These are phyloP conservation scores for Leptinotarsa juncta DNA, from an alignment of 2,888 invertebrate genomes.

Conservation along the genomic window DNA sequence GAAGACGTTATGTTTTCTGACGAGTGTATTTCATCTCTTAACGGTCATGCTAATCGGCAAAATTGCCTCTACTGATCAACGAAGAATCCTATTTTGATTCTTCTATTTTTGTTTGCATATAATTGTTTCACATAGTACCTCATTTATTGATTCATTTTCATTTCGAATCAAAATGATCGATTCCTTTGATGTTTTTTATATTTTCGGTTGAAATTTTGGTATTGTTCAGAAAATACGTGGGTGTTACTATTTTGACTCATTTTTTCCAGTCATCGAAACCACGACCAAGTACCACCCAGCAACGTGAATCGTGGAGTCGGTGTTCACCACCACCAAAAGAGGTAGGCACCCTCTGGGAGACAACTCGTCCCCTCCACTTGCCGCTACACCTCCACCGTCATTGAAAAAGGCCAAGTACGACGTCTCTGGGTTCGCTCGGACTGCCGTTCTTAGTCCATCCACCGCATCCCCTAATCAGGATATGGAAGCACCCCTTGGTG, in stretches of 20 bases:
- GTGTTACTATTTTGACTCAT: background rate
- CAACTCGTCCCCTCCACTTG: slow-evolving; percentile 49
- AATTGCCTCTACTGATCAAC: no score
- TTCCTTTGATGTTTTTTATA: no score
- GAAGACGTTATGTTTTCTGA: no score
- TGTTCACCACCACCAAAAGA: slow-evolving; percentile 65
- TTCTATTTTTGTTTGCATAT: no score
- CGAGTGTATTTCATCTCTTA: no score
- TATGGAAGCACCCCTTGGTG: slow-evolving; percentile 77
- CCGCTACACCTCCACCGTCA: slow-evolving; percentile 62
- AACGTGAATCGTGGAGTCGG: slow-evolving; percentile 65
- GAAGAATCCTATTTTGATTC: no score
- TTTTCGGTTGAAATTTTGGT: no score
- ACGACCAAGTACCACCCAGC: slow-evolving; percentile 45
- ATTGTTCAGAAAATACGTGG: background rate
- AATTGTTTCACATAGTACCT: no score
- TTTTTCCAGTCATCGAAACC: background rate
- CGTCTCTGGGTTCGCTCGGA: slow-evolving; percentile 59
- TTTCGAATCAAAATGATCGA: no score
- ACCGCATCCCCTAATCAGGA: slow-evolving; percentile 59
- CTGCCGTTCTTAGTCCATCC: slow-evolving; percentile 50
- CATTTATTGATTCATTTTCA: no score
- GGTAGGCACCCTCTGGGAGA: slow-evolving; percentile 66
- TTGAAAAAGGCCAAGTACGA: slow-evolving; percentile 64
- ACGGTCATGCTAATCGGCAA: no score